phyloP scores from a whole-genome alignment of 2,113 vertebrate species.

The Anhinga anhinga region DNA sequence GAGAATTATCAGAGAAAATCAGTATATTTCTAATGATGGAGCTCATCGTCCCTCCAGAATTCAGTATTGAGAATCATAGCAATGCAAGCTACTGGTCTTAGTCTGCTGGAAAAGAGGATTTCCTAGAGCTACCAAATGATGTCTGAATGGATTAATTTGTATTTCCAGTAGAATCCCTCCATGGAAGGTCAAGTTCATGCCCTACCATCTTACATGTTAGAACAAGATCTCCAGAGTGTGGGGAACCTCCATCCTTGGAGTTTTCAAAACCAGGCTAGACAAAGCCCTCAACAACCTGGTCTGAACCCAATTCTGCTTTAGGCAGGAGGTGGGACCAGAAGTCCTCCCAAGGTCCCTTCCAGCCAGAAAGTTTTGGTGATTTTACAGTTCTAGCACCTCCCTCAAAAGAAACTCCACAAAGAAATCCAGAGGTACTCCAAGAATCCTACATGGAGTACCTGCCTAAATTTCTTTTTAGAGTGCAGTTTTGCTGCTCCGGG shows the following conservation, averaged over 20 bases:
- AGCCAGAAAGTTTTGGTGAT: background rate
- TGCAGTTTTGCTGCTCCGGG: background rate
- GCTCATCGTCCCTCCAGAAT: background rate
- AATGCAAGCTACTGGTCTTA: background rate
- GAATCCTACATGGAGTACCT: background rate
- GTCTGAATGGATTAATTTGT: background rate
- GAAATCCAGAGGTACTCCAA: background rate
- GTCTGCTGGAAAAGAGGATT: background rate
- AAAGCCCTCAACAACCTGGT: background rate
- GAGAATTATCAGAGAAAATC: background rate
- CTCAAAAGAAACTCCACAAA: background rate
- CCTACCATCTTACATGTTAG: background rate
- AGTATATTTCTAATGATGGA: background rate
- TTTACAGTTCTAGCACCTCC: background rate
- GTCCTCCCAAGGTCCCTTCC: background rate
- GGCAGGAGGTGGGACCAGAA: background rate
- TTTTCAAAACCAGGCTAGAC: background rate
- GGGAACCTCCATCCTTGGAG: background rate
- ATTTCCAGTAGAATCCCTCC: background rate
- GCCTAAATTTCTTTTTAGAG: background rate
- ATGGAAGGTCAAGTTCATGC: rapidly evolving
- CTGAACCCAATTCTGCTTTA: background rate
- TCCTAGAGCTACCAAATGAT: background rate
- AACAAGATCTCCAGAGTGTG: background rate
- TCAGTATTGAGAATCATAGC: background rate